Percentiles rank a stretch among this genome's conserved stretches.
Evolutionary conservation across 2,797 vertebrate genomes (phyloP).

Genomic region (Antrozous pallidus): DNA sequence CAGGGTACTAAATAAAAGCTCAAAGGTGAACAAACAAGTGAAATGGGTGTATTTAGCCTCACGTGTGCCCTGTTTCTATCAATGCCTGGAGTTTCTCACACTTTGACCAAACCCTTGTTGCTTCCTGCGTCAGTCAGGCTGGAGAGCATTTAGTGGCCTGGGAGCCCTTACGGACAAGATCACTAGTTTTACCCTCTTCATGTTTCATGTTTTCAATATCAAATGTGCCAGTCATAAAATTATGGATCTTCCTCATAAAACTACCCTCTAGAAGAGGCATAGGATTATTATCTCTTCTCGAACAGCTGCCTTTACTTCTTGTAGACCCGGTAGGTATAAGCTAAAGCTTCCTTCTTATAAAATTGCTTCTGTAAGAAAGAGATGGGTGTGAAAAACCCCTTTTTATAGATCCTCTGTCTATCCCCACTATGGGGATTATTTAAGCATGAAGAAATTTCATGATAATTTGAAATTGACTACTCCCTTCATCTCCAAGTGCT

Average conservation of each 20-base stretch:
- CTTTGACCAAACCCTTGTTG: not conserved
- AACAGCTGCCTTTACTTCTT: conserved; percentile 32
- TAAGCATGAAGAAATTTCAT: conserved; percentile 63
- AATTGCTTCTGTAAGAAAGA: conserved; percentile 4
- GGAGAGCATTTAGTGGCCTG: not conserved
- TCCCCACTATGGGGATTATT: conserved; percentile 43
- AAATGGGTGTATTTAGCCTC: not conserved
- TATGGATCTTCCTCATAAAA: conserved; percentile 53
- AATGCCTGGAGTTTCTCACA: not conserved
- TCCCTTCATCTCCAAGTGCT: conserved; percentile 55
- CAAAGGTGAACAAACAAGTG: not conserved
- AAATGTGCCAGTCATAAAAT: conserved; percentile 21
- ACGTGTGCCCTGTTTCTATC: not conserved
- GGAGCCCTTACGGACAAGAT: not conserved
- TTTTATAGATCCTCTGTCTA: conserved; percentile 36
- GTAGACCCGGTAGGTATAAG: conserved; percentile 43
- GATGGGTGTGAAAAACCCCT: conserved; percentile 8
- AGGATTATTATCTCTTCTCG: conserved; percentile 32
- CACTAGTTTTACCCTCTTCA: not conserved
- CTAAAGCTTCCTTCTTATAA: conserved; percentile 48
- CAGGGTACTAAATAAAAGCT: not conserved
- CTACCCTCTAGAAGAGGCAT: not conserved
- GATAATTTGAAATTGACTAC: conserved; percentile 50
- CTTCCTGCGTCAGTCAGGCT: not conserved
- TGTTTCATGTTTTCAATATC: conserved; percentile 31